phyloP scores from a whole-genome alignment of 2,113 vertebrate species.

The Pelobates fuscus region DNA sequence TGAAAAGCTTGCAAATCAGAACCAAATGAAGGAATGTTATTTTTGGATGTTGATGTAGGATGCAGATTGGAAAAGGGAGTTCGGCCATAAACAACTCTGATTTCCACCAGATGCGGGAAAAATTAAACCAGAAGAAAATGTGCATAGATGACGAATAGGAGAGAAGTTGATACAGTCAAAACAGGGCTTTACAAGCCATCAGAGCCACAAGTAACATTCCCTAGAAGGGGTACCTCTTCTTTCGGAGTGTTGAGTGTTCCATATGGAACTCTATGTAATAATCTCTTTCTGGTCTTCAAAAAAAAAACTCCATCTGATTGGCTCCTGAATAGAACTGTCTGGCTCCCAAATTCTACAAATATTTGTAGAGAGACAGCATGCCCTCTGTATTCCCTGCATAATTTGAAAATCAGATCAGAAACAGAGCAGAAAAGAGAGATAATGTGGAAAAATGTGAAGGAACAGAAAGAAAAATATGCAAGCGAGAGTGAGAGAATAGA shows the following conservation, averaged over 20 bases:
- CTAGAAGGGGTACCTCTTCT: too few species aligned
- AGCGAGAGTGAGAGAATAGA: too few species aligned
- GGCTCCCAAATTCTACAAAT: too few species aligned
- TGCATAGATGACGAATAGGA: slow-evolving; percentile 32
- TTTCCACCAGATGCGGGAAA: slow-evolving; percentile 33
- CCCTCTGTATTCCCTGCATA: too few species aligned
- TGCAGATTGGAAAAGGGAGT: slow-evolving; percentile 29
- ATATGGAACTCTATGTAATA: too few species aligned
- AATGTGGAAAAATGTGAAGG: slow-evolving; percentile 23
- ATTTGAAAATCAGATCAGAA: background rate
- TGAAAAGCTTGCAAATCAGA: slow-evolving; percentile 6
- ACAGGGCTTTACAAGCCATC: background rate
- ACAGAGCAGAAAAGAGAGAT: slow-evolving; percentile 27
- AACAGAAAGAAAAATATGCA: too few species aligned
- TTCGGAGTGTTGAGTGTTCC: too few species aligned
- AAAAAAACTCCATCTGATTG: too few species aligned
- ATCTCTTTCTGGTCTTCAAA: too few species aligned
- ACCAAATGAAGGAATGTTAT: slow-evolving; percentile 43
- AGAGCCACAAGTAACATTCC: too few species aligned
- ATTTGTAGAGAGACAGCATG: too few species aligned
- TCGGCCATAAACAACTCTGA: slow-evolving; percentile 40
- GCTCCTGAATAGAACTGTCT: too few species aligned
- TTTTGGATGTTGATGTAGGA: slow-evolving; percentile 25
- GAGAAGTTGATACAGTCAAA: background rate
- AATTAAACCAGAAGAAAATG: slow-evolving; percentile 40